phyloP scores from a whole-genome alignment of 2,797 vertebrate genomes.

The Pipistrellus pipistrellus region DNA sequence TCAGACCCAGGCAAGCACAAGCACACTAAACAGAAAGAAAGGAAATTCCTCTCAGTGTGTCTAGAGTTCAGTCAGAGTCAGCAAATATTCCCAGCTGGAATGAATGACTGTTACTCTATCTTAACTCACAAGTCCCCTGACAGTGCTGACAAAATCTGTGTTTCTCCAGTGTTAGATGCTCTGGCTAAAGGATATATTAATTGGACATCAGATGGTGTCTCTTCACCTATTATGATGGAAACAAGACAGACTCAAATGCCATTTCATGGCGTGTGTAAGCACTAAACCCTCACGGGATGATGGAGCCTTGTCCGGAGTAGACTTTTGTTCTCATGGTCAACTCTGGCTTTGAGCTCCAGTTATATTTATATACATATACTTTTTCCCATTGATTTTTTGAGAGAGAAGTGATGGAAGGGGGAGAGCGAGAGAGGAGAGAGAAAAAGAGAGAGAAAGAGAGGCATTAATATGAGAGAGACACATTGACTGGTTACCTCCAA shows the following conservation, averaged over 20 bases:
- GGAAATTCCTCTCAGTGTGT: background rate
- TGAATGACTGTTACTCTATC: slow-evolving; percentile 2
- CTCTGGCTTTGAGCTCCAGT: background rate
- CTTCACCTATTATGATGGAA: background rate
- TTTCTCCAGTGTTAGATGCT: slow-evolving; percentile 8
- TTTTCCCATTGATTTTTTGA: no score
- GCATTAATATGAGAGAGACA: no score
- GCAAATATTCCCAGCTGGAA: slow-evolving; percentile 17
- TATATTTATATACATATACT: background rate
- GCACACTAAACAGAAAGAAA: background rate
- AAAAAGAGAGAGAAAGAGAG: no score
- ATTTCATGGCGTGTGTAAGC: background rate
- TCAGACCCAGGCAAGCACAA: background rate
- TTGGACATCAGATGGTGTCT: background rate
- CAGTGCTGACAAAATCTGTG: background rate
- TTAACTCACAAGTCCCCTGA: background rate
- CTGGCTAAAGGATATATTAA: background rate
- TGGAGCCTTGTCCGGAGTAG: accelerated
- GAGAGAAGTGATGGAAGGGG: no score
- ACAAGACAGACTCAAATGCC: background rate
- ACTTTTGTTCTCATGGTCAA: background rate
- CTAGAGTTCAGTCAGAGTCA: background rate
- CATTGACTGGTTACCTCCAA: no score
- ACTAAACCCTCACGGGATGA: background rate
- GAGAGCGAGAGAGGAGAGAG: no score